Evolutionary conservation across 1,140 invertebrate genomes (phyloP).

Genomic region (Cyclargus thomasi): DNA sequence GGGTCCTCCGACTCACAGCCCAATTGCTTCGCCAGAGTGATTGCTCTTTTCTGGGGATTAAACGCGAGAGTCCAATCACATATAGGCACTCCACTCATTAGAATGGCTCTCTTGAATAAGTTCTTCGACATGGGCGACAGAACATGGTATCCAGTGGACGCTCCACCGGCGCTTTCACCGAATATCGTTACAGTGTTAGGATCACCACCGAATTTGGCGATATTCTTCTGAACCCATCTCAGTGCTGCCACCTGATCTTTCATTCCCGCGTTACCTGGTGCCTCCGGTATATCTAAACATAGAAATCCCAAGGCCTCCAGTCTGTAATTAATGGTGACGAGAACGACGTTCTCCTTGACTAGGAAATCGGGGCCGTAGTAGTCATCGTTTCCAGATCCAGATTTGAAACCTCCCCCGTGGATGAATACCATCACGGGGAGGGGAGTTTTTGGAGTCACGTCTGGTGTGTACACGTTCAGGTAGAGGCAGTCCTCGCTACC

Average conservation of each 20-base stretch:
- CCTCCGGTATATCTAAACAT: slow-evolving; percentile 72
- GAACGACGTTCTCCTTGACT: slow-evolving; percentile 18
- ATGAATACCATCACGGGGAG: slow-evolving; percentile 28
- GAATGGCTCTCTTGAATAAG: slow-evolving; percentile 36
- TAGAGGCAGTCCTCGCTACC: slow-evolving; percentile 59
- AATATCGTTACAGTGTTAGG: slow-evolving; percentile 75
- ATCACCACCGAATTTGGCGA: slow-evolving; percentile 80
- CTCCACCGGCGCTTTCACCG: slow-evolving; percentile 76
- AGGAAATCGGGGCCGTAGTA: slow-evolving; percentile 27
- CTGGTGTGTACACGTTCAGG: not conserved
- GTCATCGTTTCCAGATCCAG: slow-evolving; percentile 19
- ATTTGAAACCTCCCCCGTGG: slow-evolving; percentile 20
- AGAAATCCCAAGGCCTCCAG: slow-evolving; percentile 76
- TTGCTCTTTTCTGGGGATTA: slow-evolving; percentile 8
- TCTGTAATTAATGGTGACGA: slow-evolving; percentile 80
- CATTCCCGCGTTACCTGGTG: slow-evolving; percentile 81
- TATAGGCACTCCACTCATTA: slow-evolving; percentile 24
- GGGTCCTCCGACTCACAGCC: slow-evolving; percentile 40
- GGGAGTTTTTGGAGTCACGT: not conserved
- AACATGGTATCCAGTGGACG: slow-evolving; percentile 58
- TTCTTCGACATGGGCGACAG: slow-evolving; percentile 62
- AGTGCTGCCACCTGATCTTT: slow-evolving; percentile 79
- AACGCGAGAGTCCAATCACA: slow-evolving; percentile 19
- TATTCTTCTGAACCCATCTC: slow-evolving; percentile 79
- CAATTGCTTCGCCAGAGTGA: slow-evolving; percentile 38